Conservation (phyloP, 2,797 vertebrate genomes). For the Tiaroga cobitis region DNA sequence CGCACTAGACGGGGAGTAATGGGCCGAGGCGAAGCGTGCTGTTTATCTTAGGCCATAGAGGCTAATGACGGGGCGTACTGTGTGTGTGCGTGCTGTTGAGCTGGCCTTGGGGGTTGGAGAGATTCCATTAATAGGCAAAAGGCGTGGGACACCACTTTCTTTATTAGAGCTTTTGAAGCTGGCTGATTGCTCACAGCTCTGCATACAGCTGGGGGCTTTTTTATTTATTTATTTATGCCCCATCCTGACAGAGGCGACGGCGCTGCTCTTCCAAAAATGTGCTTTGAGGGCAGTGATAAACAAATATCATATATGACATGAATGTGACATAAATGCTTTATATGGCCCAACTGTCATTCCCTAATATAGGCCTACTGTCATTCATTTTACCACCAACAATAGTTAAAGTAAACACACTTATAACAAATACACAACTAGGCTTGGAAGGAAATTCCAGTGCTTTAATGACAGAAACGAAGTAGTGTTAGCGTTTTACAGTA, state of each 20-base stretch:
- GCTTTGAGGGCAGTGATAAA: constrained; percentile 12
- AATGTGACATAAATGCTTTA: constrained; percentile 18
- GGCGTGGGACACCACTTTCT: constrained; percentile 50
- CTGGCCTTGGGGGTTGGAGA: constrained; percentile 40
- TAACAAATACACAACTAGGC: background rate
- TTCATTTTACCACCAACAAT: background rate
- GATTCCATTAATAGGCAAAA: constrained; percentile 61
- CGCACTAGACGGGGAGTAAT: constrained; percentile 78
- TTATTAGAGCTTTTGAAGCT: constrained; percentile 58
- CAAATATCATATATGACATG: constrained; percentile 33
- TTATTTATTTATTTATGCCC: constrained; percentile 63
- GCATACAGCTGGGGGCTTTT: constrained; percentile 50
- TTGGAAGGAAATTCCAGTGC: background rate
- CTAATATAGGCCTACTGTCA: background rate
- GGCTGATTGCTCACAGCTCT: constrained; percentile 57
- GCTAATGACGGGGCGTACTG: constrained; percentile 70
- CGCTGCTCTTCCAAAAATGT: constrained; percentile 10
- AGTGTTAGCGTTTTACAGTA: background rate
- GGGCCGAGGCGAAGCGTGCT: constrained; percentile 56
- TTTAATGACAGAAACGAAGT: background rate
- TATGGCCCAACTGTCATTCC: background rate
- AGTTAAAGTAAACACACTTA: background rate
- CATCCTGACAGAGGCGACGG: constrained; percentile 33
- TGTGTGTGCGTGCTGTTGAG: constrained; percentile 49
- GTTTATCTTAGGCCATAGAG: constrained; percentile 63